Evolutionary conservation across 2,113 vertebrate species (phyloP).

Genomic region (Illadopsis cleaveri): DNA sequence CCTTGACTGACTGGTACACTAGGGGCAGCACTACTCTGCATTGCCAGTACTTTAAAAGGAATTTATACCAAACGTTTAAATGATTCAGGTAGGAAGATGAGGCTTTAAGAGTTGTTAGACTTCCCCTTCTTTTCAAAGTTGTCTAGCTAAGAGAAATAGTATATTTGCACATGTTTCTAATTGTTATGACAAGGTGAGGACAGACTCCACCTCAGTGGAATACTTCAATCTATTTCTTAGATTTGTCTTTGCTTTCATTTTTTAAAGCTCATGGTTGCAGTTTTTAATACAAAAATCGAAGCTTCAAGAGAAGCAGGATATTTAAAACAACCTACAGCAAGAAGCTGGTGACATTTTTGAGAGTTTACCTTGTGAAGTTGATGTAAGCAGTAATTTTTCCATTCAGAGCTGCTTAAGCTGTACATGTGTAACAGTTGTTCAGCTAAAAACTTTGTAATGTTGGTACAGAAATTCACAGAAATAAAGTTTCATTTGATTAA

Average conservation of each 20-base stretch:
- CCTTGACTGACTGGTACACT: neutral
- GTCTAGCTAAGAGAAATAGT: neutral
- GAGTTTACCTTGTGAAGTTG: neutral
- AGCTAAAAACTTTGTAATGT: neutral
- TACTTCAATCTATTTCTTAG: constrained; percentile 42
- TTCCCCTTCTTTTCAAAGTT: neutral
- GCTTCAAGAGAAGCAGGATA: constrained; percentile 48
- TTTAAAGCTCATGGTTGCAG: constrained; percentile 31
- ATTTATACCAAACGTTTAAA: neutral
- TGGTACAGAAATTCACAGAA: neutral
- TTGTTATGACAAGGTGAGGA: neutral
- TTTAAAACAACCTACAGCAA: neutral
- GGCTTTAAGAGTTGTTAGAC: neutral
- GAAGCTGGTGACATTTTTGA: neutral
- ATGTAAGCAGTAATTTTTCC: neutral
- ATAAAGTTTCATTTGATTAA: constrained; percentile 44
- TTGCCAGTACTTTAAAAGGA: neutral
- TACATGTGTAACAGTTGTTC: neutral
- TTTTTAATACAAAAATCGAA: constrained; percentile 17
- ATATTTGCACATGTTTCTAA: neutral
- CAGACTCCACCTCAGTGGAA: neutral
- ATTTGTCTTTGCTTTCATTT: constrained; percentile 59
- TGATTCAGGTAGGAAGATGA: neutral
- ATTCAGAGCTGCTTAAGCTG: neutral
- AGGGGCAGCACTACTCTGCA: neutral